A percentile compares a stretch with the other conserved stretches of the same genome.
Conservation (phyloP, 2,113 vertebrate genomes). For the Helogale parvula region DNA sequence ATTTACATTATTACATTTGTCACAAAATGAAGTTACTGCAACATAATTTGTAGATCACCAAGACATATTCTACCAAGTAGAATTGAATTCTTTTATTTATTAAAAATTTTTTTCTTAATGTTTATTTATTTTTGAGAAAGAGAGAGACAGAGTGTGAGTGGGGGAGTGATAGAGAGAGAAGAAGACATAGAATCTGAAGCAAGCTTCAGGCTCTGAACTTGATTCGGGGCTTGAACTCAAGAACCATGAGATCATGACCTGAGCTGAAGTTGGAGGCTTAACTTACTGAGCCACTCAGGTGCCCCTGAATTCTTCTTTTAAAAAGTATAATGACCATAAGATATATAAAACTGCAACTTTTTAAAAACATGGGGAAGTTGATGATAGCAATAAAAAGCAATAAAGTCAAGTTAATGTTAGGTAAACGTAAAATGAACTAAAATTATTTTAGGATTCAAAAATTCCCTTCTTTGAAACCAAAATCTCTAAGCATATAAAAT, state of each 20-base stretch:
- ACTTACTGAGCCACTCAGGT: too few species aligned
- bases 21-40: slow-evolving; percentile 11
- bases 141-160: too few species aligned
- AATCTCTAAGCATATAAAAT: slow-evolving; percentile 49
- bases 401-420: background rate
- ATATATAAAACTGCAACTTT: background rate
- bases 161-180: too few species aligned
- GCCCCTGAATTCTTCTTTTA: background rate
- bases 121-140: too few species aligned
- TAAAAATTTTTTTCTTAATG: too few species aligned
- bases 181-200: too few species aligned
- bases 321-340: background rate
- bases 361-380: background rate
- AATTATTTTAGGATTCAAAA: slow-evolving; percentile 42
- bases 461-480: background rate
- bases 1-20: background rate
- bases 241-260: too few species aligned
- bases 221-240: too few species aligned
- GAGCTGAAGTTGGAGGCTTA: too few species aligned
- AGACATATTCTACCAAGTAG: background rate
- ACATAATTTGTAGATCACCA: background rate
- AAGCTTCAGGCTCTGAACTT: too few species aligned
- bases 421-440: slow-evolving; percentile 44
- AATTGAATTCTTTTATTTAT: background rate
- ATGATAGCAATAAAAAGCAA: background rate